Conservation (phyloP, 1,140 invertebrate genomes). For the Cherax destructor region DNA sequence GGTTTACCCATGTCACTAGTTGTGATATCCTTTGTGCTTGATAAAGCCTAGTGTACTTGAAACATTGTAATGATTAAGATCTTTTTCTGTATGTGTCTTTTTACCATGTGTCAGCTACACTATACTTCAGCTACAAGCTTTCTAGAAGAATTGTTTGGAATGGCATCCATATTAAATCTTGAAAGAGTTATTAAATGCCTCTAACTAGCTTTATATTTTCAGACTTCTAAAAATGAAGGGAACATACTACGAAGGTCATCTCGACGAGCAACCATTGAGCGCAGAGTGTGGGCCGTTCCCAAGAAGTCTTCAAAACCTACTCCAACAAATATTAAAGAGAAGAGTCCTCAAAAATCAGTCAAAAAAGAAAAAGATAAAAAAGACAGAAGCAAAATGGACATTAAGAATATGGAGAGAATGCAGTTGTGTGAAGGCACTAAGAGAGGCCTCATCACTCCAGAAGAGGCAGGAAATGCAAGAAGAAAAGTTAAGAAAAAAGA, state of each 20-base stretch:
- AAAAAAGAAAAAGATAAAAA: constrained; percentile 28
- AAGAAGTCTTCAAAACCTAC: constrained; percentile 36
- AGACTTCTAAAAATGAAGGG: constrained; percentile 34
- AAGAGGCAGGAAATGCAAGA: constrained; percentile 50
- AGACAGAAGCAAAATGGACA: constrained; percentile 14
- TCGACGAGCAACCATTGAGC: constrained; percentile 54
- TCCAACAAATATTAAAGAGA: constrained; percentile 31
- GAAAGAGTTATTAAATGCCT: background rate
- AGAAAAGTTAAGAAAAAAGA: constrained; percentile 59
- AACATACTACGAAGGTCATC: constrained; percentile 47
- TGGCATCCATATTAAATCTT: no score
- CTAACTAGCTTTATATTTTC: background rate
- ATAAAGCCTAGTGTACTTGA: no score
- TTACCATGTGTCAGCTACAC: no score
- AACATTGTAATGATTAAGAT: no score
- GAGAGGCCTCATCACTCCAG: constrained; percentile 28
- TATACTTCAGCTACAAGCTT: no score
- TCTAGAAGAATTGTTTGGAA: no score
- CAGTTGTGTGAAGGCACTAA: constrained; percentile 33
- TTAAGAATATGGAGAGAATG: constrained; percentile 13
- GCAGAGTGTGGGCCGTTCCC: constrained; percentile 45
- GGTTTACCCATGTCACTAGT: no score
- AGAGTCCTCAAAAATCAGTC: constrained; percentile 1
- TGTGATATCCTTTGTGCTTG: no score
- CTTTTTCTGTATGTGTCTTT: no score